Base-by-base conservation (phyloP, 2,888 invertebrate species). In the Lasioglossum morio region DNA sequence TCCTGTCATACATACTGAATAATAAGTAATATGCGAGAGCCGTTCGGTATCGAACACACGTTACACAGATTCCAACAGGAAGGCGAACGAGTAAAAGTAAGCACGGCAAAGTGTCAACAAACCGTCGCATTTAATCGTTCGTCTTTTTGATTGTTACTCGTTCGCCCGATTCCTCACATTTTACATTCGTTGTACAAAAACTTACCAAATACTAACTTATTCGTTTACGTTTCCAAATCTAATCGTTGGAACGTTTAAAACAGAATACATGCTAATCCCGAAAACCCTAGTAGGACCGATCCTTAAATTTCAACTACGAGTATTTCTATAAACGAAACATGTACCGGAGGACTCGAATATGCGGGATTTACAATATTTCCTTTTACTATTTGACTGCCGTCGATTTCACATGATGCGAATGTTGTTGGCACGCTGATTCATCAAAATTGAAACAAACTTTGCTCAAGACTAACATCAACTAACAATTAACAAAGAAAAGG, bases 371-470 rank as follows among this genome's bases (percentile, higher is more conserved):
- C 66, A 66, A 66, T 16, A 46, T 66, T 63, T n/a, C 30, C n/a
- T 46, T 12, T 16, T 8, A 16, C n/a, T 43, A 30, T 19, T 48
- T 34, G 40, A 27, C 46, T n/a, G 34, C 46, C 23, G 8, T 5
- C 23, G 60, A 27, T 46, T 57, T 48, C 12, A n/a, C n/a, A n/a
- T 0, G n/a, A 57, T 57, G n/a, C n/a, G 10, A 57, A n/a, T 57
- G n/a, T 57, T 57, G 57, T 57, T 12, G 57, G 12, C n/a, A 16
- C 16, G 30, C 34, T 66, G 66, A 19, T 34, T 76, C 34, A 7
- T 48, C 23, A 53, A 27, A 43, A 23, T n/a, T 37, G 8, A 74
- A 80, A 80, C 30, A 57, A 53, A 76, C 43, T 81, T 72, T 72
- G 23, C 48, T 30, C 53, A 23, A 66, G 10, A 30, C 57, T 8